Percentiles rank a stretch among this genome's conserved stretches.
Conservation (phyloP, 1,140 invertebrate species). For the Brachystomella parvula region DNA sequence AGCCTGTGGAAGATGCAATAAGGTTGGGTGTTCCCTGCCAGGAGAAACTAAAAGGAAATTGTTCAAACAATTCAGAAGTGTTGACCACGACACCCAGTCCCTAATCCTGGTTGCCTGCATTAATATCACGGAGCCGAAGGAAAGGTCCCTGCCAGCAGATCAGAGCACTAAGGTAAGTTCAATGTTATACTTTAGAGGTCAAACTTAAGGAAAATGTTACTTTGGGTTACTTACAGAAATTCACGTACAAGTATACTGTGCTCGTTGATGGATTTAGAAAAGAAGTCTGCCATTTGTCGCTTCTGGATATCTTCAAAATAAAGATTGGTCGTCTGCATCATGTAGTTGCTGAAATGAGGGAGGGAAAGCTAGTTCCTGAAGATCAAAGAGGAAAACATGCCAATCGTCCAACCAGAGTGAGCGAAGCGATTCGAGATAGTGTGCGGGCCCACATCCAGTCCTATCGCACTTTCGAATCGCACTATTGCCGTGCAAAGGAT, state of each 20-base stretch:
- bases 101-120: not conserved
- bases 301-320: not conserved
- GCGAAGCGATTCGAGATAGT: not conserved
- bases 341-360: not conserved
- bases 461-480: not conserved
- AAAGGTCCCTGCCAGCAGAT: not conserved
- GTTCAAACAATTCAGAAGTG: not conserved
- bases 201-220: not conserved
- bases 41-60: not conserved
- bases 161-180: not conserved
- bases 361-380: not conserved
- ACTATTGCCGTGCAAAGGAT: not conserved
- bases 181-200: not conserved
- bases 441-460: not conserved
- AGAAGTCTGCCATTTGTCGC: not conserved
- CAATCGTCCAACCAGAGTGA: not conserved
- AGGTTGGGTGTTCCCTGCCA: not conserved
- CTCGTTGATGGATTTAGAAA: not conserved
- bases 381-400: not conserved
- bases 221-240: not conserved
- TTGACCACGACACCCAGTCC: not conserved
- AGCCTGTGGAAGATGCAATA: too few species aligned
- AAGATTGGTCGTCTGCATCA: not conserved
- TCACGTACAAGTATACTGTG: not conserved
- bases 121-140: not conserved